Evolutionary conservation across 2,888 invertebrate genomes (phyloP), one percentile per base, ranked within the genome.

Genomic region (Pemphredon lugubris): DNA sequence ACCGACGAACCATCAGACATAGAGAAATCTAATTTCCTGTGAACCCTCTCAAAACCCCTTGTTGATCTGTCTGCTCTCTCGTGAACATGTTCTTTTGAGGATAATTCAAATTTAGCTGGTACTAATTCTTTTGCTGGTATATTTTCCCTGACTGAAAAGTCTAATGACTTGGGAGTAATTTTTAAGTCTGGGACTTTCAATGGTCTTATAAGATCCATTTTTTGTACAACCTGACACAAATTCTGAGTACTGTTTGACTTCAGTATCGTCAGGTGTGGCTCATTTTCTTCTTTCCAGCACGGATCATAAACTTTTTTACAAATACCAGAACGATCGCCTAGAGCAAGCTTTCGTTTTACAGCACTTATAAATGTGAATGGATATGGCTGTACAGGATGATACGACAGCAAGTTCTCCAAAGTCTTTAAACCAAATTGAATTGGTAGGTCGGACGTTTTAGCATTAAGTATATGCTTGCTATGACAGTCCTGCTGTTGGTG

Each of bases 281-380:
- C 32, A 9, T 13, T 20, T 44, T 20, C 53, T 47, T 57, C 68
- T 65, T 40, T 66, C 26, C 39, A 44, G 39, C 63, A 65, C 16
- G 73, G 58, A 54, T 84, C 81, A 45, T 84, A 79, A 11, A 59
- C 48, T 64, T 81, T 84, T 26, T 84, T 81, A 11, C 59, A 65
- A 1, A 69, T 61, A 37, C 83, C 83, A 42, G 82, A 67, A 65
- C 81, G 77, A 54, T 82, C 83, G 3, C 80, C 79, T 21, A 86
- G 60, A 26, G 83, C 84, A 53, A 93, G 84, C 80, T 94, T 94
- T 69, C 91, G 90, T 76, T 92, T 92, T 6, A 92, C 92, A 45
- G 92, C 93, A 82, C 90, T 92, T 42, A 93, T 92, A 80, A 93
- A 93, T 80, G 93, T 93, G 75, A 92, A 92, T 13, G 93, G 93